Evolutionary conservation across 1,140 invertebrate genomes (phyloP), one percentile per base, ranked within the genome.

Genomic region (Trichoplusia ni): DNA sequence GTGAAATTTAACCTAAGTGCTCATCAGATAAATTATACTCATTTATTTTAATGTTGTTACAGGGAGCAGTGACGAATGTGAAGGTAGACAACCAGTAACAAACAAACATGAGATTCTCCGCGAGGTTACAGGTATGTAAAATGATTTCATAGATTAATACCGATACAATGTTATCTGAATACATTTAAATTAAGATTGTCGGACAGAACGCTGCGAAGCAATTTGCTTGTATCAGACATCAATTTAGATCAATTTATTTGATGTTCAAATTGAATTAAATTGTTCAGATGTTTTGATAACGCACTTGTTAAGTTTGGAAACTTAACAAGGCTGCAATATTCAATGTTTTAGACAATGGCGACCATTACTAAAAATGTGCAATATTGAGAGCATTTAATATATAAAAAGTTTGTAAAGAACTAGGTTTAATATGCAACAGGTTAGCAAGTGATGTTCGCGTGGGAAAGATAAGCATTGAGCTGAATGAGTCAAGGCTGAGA

Each of bases 311-410:
- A 38, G 46, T 67, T 72, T 76, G 63, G 65, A 71, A 80, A 78
- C 64, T 58, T 27, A 64, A 74, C 61, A 69, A 64, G 53, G 69
- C 75, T 75, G 67, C 77, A 76, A 77, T 63, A 69, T 47, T 68
- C 60, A 54, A 75, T 82, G 76, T 79, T 71, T 71, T 76, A 74
- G 75, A 88, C 85, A 88, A 88, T 85, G 69, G 82, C 59, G 54
- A 74, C 69, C 74, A 31, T 73, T 69, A 77, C 71, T 51, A 66
- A 60, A 51, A 61, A 44, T 75, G 37, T 66, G 71, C 62, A 77
- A 80, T 71, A 73, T 60, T 64, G 59, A 33, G 47, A 42, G 60
- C 58, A 71, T 64, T 73, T 67, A 67, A 66, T 70, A 69, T 40
- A 72, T 63, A 51, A 63, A 40, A 40, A 13, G 51, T 68, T 53